Conservation (phyloP, 1,140 invertebrate genomes). For the Drosophila arizonae region DNA sequence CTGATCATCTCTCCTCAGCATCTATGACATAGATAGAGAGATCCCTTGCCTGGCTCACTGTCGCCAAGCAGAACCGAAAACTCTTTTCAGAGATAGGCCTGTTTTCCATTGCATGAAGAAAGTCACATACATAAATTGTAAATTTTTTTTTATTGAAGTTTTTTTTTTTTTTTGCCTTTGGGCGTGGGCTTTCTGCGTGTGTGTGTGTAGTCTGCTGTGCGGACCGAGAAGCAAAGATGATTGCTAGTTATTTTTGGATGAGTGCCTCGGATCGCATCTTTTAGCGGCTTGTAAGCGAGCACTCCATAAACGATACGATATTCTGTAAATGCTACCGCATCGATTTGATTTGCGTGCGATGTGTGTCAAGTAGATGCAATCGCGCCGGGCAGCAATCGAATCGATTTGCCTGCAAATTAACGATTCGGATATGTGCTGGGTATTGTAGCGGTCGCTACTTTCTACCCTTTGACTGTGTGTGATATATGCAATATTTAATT, state of each 20-base stretch:
- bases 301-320: conserved; percentile 34
- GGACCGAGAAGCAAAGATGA: conserved; percentile 22
- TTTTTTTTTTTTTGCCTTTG: conserved; percentile 3
- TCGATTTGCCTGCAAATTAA: conserved; percentile 74
- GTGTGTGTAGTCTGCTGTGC: conserved; percentile 7
- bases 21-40: too few relatives aligned
- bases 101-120: conserved; percentile 50
- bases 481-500: conserved; percentile 70
- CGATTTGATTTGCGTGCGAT: conserved; percentile 80
- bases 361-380: conserved; percentile 81
- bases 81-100: conserved; percentile 42
- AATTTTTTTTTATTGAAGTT: not conserved
- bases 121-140: conserved; percentile 77
- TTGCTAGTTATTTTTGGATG: conserved; percentile 65
- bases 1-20: not conserved
- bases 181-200: conserved; percentile 50
- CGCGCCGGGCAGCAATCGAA: conserved; percentile 52
- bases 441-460: conserved; percentile 45
- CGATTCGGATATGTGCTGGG: conserved; percentile 66
- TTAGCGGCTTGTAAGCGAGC: conserved; percentile 18
- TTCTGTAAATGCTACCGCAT: conserved; percentile 76
- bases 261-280: conserved; percentile 37
- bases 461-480: conserved; percentile 49
- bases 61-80: not conserved
- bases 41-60: not conserved